phyloP scores from a whole-genome alignment of 2,113 vertebrate species.

The Paracanthobrama guichenoti region DNA sequence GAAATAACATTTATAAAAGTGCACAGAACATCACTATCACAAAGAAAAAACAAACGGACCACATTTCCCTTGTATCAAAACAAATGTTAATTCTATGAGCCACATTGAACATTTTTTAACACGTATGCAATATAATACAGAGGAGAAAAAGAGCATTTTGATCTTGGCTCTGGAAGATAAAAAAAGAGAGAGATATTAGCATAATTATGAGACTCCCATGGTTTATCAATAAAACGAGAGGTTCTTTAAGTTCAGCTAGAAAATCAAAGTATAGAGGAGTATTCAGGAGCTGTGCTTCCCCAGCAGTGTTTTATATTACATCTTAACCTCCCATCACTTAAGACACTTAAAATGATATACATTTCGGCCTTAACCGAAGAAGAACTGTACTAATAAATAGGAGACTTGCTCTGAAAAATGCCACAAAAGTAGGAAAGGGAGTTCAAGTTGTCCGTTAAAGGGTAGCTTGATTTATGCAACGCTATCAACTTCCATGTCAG shows the following conservation, averaged over 20 bases:
- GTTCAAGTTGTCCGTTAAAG: constrained; percentile 38
- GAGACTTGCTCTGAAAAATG: not conserved
- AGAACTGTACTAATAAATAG: not conserved
- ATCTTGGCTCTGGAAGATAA: not conserved
- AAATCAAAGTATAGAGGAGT: not conserved
- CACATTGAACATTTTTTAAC: not conserved
- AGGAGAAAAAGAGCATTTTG: not conserved
- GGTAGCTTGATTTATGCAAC: constrained; percentile 48
- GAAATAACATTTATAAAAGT: constrained; percentile 27
- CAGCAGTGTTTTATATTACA: not conserved
- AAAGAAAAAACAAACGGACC: not conserved
- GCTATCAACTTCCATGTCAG: constrained; percentile 53
- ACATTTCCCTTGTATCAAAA: not conserved
- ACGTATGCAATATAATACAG: not conserved
- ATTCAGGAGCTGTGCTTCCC: not conserved
- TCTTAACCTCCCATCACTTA: not conserved
- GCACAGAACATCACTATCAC: not conserved
- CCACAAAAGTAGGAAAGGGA: not conserved
- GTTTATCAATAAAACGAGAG: constrained; percentile 17
- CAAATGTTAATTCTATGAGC: not conserved
- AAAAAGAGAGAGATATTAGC: not conserved
- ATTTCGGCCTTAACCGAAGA: not conserved
- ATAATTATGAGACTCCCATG: not conserved
- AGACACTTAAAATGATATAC: not conserved
- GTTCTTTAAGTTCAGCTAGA: not conserved